Conservation (phyloP, 1,140 invertebrate species). For the Patella vulgata region DNA sequence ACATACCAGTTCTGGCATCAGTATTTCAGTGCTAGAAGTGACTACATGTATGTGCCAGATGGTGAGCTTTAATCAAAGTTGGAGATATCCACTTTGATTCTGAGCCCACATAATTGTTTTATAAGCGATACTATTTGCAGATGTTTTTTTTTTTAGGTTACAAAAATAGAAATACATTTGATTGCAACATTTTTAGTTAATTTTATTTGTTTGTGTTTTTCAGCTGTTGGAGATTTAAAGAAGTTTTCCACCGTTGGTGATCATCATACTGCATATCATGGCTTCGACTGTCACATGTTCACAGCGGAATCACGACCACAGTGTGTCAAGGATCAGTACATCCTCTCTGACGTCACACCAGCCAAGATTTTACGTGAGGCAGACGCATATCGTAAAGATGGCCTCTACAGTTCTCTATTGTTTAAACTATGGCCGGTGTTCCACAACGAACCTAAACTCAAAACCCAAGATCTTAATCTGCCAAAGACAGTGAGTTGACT, state of each 20-base stretch:
- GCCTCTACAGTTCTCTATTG: slow-evolving; percentile 43
- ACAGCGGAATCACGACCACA: slow-evolving; percentile 46
- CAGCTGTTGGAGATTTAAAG: slow-evolving; percentile 57
- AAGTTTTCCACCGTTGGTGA: slow-evolving; percentile 41
- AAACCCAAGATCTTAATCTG: slow-evolving; percentile 47
- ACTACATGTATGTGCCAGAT: too few relatives aligned
- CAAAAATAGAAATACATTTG: too few relatives aligned
- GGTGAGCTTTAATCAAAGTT: too few relatives aligned
- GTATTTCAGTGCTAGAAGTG: too few relatives aligned
- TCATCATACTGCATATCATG: slow-evolving; percentile 52
- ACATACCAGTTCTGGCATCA: too few relatives aligned
- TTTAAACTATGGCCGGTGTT: slow-evolving; percentile 59
- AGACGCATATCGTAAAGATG: slow-evolving; percentile 57
- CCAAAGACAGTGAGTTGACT: slow-evolving; percentile 35
- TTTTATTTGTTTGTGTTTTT: slow-evolving; percentile 18
- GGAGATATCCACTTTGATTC: too few relatives aligned
- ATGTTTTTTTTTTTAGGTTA: too few relatives aligned
- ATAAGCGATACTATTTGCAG: too few relatives aligned
- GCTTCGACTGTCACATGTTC: slow-evolving; percentile 53
- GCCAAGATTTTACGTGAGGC: slow-evolving; percentile 40
- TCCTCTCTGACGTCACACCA: slow-evolving; percentile 48
- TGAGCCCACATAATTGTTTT: too few relatives aligned
- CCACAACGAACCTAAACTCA: slow-evolving; percentile 43
- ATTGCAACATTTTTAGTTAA: too few relatives aligned
- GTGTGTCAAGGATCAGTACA: slow-evolving; percentile 51